Evolutionary conservation across 2,888 invertebrate genomes (phyloP).

Genomic region (Plebejus argus): DNA sequence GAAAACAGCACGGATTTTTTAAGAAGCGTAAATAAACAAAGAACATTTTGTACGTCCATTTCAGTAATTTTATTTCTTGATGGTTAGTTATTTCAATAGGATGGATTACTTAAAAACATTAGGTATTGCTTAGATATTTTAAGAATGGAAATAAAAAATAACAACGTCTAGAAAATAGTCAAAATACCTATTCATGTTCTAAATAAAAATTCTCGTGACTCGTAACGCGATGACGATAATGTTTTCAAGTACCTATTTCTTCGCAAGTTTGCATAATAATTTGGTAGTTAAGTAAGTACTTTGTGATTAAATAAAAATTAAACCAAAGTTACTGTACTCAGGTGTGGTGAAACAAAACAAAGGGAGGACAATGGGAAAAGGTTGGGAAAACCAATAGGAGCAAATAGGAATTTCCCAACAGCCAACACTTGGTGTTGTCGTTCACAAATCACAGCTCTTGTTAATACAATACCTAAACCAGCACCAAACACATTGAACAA

Average conservation of each 20-base stretch:
- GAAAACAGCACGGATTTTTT: not conserved
- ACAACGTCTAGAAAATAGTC: not conserved
- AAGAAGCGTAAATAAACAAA: not conserved
- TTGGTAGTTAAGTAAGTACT: not conserved
- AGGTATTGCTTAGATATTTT: not conserved
- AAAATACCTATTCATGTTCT: not conserved
- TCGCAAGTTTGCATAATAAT: slow-evolving; percentile 6
- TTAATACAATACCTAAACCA: too few relatives aligned
- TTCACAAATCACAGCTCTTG: not conserved
- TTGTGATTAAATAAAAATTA: not conserved
- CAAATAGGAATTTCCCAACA: not conserved
- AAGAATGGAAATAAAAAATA: not conserved
- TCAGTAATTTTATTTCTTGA: not conserved
- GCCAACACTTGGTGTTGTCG: not conserved
- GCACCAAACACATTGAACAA: not conserved
- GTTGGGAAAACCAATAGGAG: not conserved
- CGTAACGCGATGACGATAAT: slow-evolving; percentile 4
- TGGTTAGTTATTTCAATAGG: not conserved
- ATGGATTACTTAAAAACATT: not conserved
- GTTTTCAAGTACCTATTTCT: not conserved
- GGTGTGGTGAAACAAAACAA: not conserved
- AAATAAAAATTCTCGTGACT: not conserved
- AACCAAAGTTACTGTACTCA: not conserved
- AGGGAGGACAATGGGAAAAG: not conserved
- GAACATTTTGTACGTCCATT: not conserved